These are phyloP conservation scores for Lucilia cuprina DNA, from an alignment of 1,140 invertebrate species.

Conservation along the genomic window DNA sequence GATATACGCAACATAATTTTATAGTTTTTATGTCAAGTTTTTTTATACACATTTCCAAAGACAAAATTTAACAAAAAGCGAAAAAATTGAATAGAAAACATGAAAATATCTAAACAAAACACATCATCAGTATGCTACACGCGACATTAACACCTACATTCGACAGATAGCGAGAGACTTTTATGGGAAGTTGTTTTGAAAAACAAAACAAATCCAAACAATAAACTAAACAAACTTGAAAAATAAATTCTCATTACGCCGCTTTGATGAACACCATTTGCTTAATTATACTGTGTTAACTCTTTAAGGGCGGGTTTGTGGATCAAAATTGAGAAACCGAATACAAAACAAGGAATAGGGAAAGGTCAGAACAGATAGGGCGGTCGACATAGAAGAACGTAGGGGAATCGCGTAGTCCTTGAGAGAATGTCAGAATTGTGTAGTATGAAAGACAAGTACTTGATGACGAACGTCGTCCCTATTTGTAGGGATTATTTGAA, in stretches of 20 bases:
- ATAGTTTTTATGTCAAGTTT: not conserved
- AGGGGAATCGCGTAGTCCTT: too few relatives aligned
- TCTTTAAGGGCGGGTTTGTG: not conserved
- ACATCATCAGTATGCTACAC: constrained; percentile 29
- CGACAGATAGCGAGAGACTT: constrained; percentile 14
- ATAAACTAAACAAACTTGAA: constrained; percentile 21
- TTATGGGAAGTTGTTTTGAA: constrained; percentile 29
- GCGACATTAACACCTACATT: constrained; percentile 33
- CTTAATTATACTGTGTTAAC: not conserved
- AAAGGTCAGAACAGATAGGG: too few relatives aligned
- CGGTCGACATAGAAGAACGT: too few relatives aligned
- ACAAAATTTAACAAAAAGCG: not conserved
- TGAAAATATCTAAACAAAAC: not conserved
- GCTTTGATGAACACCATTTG: not conserved
- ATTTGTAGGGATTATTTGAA: too few relatives aligned
- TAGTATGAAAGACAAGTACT: too few relatives aligned
- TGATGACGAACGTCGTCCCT: too few relatives aligned
- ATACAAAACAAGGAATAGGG: too few relatives aligned
- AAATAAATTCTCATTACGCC: constrained; percentile 15
- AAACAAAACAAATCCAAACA: not conserved
- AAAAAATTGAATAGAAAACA: not conserved
- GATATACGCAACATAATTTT: not conserved
- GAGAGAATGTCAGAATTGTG: too few relatives aligned
- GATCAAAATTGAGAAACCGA: too few relatives aligned
- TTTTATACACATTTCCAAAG: not conserved